phyloP scores from a whole-genome alignment of 2,797 vertebrate species.

The Parambassis ranga region DNA sequence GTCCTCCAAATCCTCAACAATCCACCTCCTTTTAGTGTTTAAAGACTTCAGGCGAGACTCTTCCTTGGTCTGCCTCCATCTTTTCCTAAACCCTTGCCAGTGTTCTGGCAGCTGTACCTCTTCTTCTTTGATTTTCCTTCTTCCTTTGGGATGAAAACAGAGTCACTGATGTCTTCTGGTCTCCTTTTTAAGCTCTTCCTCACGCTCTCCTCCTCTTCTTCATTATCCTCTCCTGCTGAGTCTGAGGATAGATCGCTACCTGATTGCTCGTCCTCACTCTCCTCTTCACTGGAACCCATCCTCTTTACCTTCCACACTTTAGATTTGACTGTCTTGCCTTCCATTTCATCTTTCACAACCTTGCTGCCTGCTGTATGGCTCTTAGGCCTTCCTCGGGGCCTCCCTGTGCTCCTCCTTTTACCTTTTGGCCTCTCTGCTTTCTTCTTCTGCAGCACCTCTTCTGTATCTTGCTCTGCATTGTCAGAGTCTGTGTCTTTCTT shows the following conservation, averaged over 20 bases:
- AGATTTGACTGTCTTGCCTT: neutral
- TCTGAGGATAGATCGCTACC: neutral
- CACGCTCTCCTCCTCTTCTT: neutral
- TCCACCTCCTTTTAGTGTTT: neutral
- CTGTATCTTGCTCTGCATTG: neutral
- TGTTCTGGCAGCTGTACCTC: neutral
- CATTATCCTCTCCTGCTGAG: neutral
- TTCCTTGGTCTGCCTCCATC: neutral
- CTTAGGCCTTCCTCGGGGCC: conserved; percentile 38
- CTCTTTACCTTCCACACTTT: neutral
- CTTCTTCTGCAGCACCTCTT: neutral
- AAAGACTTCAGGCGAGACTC: neutral
- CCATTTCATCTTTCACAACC: neutral
- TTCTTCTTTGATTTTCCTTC: conserved; percentile 11
- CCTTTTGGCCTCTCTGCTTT: neutral
- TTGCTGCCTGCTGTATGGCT: neutral
- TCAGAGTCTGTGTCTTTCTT: neutral
- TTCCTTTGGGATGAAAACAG: conserved; percentile 29
- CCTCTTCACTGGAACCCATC: neutral
- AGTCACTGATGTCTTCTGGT: conserved; percentile 14
- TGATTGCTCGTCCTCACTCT: neutral
- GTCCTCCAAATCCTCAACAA: too few relatives aligned
- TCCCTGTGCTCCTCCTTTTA: conserved; percentile 9
- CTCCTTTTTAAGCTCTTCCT: conserved; percentile 7
- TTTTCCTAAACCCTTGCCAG: neutral